phyloP scores from a whole-genome alignment of 2,888 invertebrate species.

The Hecatera dysodea region DNA sequence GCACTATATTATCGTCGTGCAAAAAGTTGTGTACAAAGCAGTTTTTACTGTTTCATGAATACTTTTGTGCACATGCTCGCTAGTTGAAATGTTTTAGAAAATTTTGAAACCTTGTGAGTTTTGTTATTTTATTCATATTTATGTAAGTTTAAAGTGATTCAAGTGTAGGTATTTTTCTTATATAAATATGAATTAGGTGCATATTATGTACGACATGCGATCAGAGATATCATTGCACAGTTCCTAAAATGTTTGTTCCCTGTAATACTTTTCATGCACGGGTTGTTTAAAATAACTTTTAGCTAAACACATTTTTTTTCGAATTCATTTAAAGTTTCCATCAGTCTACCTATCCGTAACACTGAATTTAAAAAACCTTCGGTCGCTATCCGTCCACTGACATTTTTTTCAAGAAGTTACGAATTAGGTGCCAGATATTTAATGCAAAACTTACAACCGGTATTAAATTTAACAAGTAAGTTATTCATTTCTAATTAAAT shows the following conservation, averaged over 20 bases:
- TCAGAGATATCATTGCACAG: slow-evolving; percentile 18
- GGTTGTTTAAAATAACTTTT: not conserved
- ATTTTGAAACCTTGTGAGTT: not conserved
- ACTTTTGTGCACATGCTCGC: slow-evolving; percentile 1
- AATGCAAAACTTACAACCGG: not conserved
- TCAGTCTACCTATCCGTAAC: not conserved
- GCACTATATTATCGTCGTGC: not conserved
- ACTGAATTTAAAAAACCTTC: not conserved
- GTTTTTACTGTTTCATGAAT: slow-evolving; percentile 4
- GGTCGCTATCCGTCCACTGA: not conserved
- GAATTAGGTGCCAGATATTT: not conserved
- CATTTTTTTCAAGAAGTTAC: not conserved
- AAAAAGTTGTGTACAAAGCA: slow-evolving; percentile 21
- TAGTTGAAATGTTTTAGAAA: not conserved
- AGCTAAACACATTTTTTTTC: too few species aligned
- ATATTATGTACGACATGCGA: not conserved
- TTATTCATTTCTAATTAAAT: not conserved
- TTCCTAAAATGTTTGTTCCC: slow-evolving; percentile 11
- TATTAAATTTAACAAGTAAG: not conserved
- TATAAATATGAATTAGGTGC: not conserved
- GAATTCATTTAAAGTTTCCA: not conserved
- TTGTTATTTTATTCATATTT: not conserved
- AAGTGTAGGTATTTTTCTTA: slow-evolving; percentile 3
- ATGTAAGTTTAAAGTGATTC: slow-evolving; percentile 17
- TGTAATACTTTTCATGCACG: not conserved